Evolutionary conservation across 1,140 invertebrate species (phyloP).

Genomic region (Melanaphis sacchari): DNA sequence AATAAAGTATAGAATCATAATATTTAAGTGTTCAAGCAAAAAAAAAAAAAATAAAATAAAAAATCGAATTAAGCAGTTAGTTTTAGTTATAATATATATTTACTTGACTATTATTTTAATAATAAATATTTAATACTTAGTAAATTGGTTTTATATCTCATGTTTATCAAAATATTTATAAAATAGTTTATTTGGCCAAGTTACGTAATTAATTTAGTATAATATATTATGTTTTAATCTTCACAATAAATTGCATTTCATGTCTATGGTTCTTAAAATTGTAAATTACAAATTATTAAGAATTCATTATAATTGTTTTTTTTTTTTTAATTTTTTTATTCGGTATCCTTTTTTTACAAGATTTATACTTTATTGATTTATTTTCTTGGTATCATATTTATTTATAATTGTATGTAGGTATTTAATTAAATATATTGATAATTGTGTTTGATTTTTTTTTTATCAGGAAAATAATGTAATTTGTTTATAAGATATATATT

Average conservation of each 20-base stretch:
- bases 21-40: neutral
- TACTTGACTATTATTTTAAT: neutral
- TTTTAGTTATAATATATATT: neutral
- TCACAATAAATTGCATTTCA: neutral
- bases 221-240: neutral
- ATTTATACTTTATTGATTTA: too few relatives aligned
- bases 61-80: neutral
- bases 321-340: too few relatives aligned
- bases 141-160: neutral
- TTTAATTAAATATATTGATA: too few relatives aligned
- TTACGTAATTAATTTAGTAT: slow-evolving; percentile 2
- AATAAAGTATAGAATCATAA: neutral
- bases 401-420: too few relatives aligned
- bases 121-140: neutral
- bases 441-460: too few relatives aligned
- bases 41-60: too few relatives aligned
- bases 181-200: neutral
- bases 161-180: neutral
- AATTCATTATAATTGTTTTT: neutral
- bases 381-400: too few relatives aligned
- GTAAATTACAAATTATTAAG: neutral
- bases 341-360: too few relatives aligned
- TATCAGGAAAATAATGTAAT: too few relatives aligned
- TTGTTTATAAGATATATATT: neutral
- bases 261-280: neutral